A percentile compares a stretch with the other conserved stretches of the same genome.
Conservation (phyloP, 2,797 vertebrate genomes). For the Pyrocephalus nanus region DNA sequence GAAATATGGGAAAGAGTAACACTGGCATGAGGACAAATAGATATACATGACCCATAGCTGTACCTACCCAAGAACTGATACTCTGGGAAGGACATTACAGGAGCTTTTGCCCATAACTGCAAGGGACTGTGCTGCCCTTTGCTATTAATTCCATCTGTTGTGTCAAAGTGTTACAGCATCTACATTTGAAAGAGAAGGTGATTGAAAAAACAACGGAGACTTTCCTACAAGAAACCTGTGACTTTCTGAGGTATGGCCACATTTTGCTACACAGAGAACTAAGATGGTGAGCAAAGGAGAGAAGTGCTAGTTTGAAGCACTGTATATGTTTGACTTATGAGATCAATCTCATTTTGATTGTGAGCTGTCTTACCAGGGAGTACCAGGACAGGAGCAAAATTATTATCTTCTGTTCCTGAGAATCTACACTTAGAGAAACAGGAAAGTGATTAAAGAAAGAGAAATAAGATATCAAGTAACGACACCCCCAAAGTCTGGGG, state of each 20-base stretch:
- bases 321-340: background rate
- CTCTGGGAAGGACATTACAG: background rate
- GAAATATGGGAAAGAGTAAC: background rate
- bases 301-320: background rate
- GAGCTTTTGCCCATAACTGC: background rate
- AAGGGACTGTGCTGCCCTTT: background rate
- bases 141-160: background rate
- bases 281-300: background rate
- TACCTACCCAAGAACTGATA: background rate
- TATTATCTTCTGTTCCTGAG: background rate
- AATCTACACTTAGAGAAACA: background rate
- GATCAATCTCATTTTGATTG: background rate
- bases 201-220: background rate
- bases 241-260: fast-evolving
- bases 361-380: background rate
- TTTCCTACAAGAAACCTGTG: background rate
- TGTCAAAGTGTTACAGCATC: background rate
- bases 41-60: background rate
- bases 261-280: background rate
- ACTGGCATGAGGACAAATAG: background rate
- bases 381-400: background rate
- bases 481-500: background rate
- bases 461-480: background rate
- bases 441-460: background rate
- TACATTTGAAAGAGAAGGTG: background rate